Evolutionary conservation across 2,888 invertebrate species (phyloP).

Genomic region (Uloborus plumipes): DNA sequence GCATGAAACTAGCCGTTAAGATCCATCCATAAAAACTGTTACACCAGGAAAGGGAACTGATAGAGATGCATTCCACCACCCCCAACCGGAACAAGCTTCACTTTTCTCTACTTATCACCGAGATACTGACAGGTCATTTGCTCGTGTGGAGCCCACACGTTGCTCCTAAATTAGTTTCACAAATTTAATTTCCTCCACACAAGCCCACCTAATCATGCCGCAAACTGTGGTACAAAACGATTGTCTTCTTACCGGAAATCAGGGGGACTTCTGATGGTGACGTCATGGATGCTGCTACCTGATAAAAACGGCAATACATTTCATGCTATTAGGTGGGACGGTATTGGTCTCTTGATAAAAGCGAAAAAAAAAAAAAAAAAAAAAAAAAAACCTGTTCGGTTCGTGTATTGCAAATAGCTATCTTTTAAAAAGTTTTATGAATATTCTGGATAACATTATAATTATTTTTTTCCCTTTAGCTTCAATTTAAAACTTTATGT

Average conservation of each 20-base stretch:
- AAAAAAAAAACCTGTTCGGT: too few species aligned
- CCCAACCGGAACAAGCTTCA: constrained; percentile 29
- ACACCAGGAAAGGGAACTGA: too few species aligned
- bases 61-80: too few species aligned
- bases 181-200: constrained; percentile 62
- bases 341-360: too few species aligned
- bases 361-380: too few species aligned
- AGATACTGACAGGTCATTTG: constrained; percentile 19
- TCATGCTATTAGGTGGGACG: not conserved
- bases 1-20: too few species aligned
- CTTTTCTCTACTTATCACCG: constrained; percentile 40
- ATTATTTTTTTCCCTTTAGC: too few species aligned
- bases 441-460: too few species aligned
- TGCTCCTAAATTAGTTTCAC: constrained; percentile 50
- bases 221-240: constrained; percentile 39
- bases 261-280: constrained; percentile 18
- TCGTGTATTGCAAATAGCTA: too few species aligned
- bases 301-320: not conserved
- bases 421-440: not conserved
- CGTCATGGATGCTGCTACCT: constrained; percentile 11
- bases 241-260: constrained; percentile 11
- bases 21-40: too few species aligned
- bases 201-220: constrained; percentile 51
- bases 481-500: too few species aligned
- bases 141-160: not conserved